A percentile compares a stretch with the other conserved stretches of the same genome.
Evolutionary conservation across 2,888 invertebrate genomes (phyloP).

Genomic region (Dicycla oo): DNA sequence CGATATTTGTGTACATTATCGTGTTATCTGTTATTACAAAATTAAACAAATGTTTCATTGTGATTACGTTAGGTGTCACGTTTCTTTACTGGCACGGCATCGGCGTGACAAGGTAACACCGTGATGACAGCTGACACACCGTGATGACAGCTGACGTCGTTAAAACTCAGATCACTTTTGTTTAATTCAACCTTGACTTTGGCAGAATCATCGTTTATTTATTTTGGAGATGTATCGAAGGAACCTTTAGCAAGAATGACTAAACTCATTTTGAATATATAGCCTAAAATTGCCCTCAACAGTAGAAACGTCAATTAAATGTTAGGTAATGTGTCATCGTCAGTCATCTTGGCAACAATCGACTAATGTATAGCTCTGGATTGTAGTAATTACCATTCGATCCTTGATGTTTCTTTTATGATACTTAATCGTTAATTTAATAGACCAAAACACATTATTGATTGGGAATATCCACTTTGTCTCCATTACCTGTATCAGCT

Average conservation of each 20-base stretch:
- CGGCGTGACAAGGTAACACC: slow-evolving; percentile 15
- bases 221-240: not conserved
- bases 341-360: not conserved
- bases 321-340: not conserved
- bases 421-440: not conserved
- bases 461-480: slow-evolving; percentile 4
- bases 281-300: not conserved
- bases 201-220: not conserved
- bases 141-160: too few relatives aligned
- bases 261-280: not conserved
- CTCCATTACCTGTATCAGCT: not conserved
- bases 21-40: slow-evolving; percentile 48
- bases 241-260: not conserved
- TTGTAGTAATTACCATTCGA: not conserved
- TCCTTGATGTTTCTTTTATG: not conserved
- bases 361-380: not conserved
- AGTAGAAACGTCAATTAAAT: not conserved
- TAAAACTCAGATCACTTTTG: slow-evolving; percentile 13
- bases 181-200: not conserved
- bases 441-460: slow-evolving; percentile 5
- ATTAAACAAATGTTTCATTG: slow-evolving; percentile 44
- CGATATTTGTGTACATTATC: slow-evolving; percentile 32
- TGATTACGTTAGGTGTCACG: slow-evolving; percentile 31
- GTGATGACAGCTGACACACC: not conserved
- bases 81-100: slow-evolving; percentile 17